A percentile compares a stretch with the other conserved stretches of the same genome.
These are phyloP conservation scores for Machimus atricapillus DNA, from an alignment of 2,888 invertebrate species.

Conservation along the genomic window DNA sequence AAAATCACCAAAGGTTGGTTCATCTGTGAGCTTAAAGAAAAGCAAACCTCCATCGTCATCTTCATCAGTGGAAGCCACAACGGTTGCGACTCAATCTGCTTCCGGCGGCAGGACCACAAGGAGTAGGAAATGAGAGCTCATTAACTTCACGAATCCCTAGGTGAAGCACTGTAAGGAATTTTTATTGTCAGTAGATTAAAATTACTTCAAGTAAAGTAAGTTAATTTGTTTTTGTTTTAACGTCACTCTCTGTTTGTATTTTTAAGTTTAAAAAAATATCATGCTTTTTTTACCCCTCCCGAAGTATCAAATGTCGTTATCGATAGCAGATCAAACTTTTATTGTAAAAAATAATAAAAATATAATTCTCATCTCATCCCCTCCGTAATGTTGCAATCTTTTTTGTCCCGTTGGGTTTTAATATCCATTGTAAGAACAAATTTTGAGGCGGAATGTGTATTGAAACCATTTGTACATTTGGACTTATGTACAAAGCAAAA, in stretches of 20 bases:
- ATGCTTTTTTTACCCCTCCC: not conserved
- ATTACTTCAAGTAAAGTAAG: conserved; percentile 41
- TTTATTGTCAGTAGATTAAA: conserved; percentile 44
- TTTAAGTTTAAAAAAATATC: not conserved
- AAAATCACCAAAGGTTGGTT: not conserved
- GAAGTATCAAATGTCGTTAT: not conserved
- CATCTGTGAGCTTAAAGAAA: not conserved
- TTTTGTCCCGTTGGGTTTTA: not conserved
- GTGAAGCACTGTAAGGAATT: conserved; percentile 46
- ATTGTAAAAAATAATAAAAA: not conserved
- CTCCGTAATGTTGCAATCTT: conserved; percentile 21
- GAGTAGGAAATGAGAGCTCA: conserved; percentile 37
- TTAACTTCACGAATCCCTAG: conserved; percentile 21
- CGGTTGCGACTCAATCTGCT: conserved; percentile 36
- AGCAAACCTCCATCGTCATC: conserved; percentile 6
- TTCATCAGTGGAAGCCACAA: conserved; percentile 26
- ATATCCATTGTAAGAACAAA: conserved; percentile 16
- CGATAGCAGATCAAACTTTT: conserved; percentile 1
- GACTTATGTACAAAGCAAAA: conserved; percentile 37
- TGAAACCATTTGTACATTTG: conserved; percentile 34
- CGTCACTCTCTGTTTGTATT: conserved; percentile 36
- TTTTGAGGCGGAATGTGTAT: not conserved
- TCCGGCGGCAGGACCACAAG: conserved; percentile 29
- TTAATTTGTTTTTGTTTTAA: conserved; percentile 37
- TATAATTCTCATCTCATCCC: not conserved